phyloP scores from a whole-genome alignment of 2,797 vertebrate species.

The Botia kubotai region DNA sequence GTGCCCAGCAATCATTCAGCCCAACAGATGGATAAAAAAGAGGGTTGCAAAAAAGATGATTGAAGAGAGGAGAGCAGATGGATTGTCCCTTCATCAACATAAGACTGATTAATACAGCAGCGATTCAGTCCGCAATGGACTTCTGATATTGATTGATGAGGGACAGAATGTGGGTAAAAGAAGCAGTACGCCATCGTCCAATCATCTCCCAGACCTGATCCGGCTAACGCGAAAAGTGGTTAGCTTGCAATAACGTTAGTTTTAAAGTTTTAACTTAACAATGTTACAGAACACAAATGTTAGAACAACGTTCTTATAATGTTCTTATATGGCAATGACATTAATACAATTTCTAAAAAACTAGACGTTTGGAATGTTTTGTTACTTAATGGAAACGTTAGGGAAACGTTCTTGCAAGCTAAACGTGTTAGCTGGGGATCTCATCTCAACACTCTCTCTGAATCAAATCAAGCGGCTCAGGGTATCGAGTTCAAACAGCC shows the following conservation, averaged over 20 bases:
- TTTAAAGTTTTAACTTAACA: no score
- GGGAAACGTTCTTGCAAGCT: no score
- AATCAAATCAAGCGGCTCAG: neutral
- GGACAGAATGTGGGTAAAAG: neutral
- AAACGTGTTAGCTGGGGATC: no score
- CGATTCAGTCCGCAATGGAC: slow-evolving; percentile 6
- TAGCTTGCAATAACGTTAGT: no score
- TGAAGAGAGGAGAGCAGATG: slow-evolving; percentile 8
- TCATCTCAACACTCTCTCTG: slow-evolving; percentile 10
- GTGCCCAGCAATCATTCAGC: slow-evolving; percentile 8
- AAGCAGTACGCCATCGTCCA: neutral
- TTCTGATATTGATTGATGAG: slow-evolving; percentile 17
- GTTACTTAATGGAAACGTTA: no score
- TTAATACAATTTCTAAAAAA: neutral
- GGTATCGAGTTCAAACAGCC: neutral
- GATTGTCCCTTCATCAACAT: slow-evolving; percentile 29
- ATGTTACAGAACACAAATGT: no score
- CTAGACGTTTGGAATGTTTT: no score
- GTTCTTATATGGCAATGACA: neutral
- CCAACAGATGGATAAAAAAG: slow-evolving; percentile 5
- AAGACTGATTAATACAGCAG: slow-evolving; percentile 21
- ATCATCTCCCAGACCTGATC: neutral
- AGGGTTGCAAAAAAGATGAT: slow-evolving; percentile 7
- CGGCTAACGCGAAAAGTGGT: no score
- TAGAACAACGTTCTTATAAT: no score